Evolutionary conservation across 2,797 vertebrate genomes (phyloP).

Genomic region (Bufotes viridis): DNA sequence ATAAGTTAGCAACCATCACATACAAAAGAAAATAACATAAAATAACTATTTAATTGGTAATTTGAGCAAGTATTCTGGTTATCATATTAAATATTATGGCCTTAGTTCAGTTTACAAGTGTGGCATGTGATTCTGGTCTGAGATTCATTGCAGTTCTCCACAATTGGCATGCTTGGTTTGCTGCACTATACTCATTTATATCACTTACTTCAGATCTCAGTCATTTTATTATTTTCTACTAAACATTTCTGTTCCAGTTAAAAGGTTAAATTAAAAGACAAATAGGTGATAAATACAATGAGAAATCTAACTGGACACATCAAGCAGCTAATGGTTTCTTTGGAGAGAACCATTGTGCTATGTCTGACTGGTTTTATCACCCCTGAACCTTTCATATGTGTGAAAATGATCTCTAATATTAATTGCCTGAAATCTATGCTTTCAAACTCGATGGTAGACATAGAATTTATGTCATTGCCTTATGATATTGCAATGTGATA

Average conservation of each 20-base stretch:
- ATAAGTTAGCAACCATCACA: no score
- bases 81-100: neutral
- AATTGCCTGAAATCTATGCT: neutral
- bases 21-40: no score
- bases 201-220: neutral
- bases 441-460: neutral
- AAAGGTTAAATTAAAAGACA: slow-evolving; percentile 8
- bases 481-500: neutral
- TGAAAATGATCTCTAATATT: neutral
- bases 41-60: neutral
- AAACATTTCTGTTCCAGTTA: slow-evolving; percentile 25
- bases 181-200: slow-evolving; percentile 7
- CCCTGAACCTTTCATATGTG: neutral
- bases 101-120: neutral
- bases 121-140: neutral
- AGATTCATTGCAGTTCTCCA: neutral
- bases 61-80: neutral
- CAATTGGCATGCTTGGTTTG: neutral
- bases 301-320: slow-evolving; percentile 5
- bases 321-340: neutral
- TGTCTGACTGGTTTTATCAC: neutral
- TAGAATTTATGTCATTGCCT: neutral
- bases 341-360: neutral
- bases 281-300: slow-evolving; percentile 4
- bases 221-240: slow-evolving; percentile 6